Evolutionary conservation across 2,113 vertebrate genomes (phyloP).

Genomic region (Rhea pennata): DNA sequence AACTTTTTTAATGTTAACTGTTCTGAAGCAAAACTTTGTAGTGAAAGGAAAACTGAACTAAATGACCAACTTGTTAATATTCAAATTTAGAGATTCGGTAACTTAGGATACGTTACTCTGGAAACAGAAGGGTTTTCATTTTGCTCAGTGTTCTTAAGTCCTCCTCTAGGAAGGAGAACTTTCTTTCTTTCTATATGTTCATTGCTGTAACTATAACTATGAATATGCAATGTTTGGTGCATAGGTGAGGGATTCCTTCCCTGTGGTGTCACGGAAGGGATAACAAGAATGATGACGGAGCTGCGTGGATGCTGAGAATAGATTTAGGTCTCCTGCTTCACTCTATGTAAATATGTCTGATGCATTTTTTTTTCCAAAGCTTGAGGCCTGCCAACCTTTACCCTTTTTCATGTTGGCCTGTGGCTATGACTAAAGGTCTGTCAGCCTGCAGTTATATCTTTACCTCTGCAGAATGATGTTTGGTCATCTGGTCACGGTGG

Average conservation of each 20-base stretch:
- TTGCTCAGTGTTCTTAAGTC: not conserved
- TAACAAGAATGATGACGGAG: not conserved
- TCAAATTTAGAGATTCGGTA: not conserved
- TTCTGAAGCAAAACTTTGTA: not conserved
- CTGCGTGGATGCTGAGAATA: not conserved
- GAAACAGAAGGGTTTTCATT: not conserved
- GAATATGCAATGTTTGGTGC: not conserved
- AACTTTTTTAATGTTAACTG: constrained; percentile 4
- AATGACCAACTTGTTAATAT: not conserved
- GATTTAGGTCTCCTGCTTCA: not conserved
- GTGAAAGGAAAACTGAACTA: constrained; percentile 28
- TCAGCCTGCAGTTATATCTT: not conserved
- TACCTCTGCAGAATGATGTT: not conserved
- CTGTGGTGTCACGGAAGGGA: not conserved
- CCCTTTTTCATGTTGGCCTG: not conserved
- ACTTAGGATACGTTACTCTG: not conserved
- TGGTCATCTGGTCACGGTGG: not conserved
- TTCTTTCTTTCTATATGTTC: not conserved
- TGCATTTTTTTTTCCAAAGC: not conserved
- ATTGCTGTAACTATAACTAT: not conserved
- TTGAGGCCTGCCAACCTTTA: not conserved
- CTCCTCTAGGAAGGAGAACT: not conserved
- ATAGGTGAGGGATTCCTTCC: not conserved
- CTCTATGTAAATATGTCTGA: not conserved
- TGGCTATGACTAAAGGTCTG: not conserved